Evolutionary conservation across 2,888 invertebrate genomes (phyloP), one percentile per base, ranked within the genome.

Genomic region (Chloroclysta siterata): DNA sequence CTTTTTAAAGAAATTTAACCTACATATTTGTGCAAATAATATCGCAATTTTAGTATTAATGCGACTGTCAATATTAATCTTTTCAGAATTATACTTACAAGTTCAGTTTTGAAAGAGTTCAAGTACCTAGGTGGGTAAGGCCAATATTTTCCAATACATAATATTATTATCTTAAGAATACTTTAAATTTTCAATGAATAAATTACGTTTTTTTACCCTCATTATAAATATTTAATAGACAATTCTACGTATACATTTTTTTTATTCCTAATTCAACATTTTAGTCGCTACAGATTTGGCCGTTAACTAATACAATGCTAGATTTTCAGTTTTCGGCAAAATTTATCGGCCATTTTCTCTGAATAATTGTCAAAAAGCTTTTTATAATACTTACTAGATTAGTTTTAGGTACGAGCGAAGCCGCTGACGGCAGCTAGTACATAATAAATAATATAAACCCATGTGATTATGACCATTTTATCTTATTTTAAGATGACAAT

Each of bases 161-260:
- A 39, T 56, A 17, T 3, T 22, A 22, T 22, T 22, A 39, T 48
- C 7, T 47, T 58, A 66, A 0, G 14, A 52, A 60, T 56, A 36
- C 15, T 62, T 50, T 46, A 17, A 46, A 36, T 59, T 39, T 60
- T 53, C 57, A 57, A 68, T 64, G 15, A 63, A 70, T 69, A 68
- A 68, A 65, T 68, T 68, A 70, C 44, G 54, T 65, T 66, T 60
- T 22, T 61, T 53, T 68, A 72, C 72, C 72, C 72, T 72, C 71
- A 71, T 69, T 65, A 65, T 60, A 65, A 65, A 68, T 66, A 70
- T 63, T 60, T 68, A 70, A 69, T 69, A 72, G 64, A 66, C 69
- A 59, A 56, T 63, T 68, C 71, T 71, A 71, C 71, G 71, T 72
- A 72, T 71, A 72, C 71, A 63, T 59, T 66, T 65, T 66, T 60